phyloP scores from a whole-genome alignment of 2,797 vertebrate genomes.

The Pipistrellus pygmaeus region DNA sequence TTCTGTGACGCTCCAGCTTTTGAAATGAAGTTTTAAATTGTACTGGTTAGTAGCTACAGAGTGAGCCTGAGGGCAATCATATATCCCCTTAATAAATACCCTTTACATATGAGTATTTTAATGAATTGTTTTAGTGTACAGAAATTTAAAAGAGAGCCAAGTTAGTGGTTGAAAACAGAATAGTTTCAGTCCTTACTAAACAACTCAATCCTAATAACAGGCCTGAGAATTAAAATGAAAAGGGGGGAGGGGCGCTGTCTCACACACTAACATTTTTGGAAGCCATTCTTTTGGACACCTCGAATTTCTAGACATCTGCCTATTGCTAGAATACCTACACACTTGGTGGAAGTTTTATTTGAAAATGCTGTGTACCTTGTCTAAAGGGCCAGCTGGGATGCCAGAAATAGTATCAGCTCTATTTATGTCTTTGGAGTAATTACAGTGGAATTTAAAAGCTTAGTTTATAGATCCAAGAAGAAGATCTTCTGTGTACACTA shows the following conservation, averaged over 20 bases:
- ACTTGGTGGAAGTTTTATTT: conserved; percentile 79
- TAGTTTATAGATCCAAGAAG: conserved; percentile 89
- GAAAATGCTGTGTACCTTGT: conserved; percentile 86
- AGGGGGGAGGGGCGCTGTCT: background rate
- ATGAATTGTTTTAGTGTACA: conserved; percentile 66
- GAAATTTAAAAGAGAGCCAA: conserved; percentile 68
- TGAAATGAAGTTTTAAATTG: conserved; percentile 66
- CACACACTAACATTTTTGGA: conserved; percentile 49
- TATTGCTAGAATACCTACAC: conserved; percentile 76
- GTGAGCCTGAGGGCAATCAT: conserved; percentile 26
- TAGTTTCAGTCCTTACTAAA: conserved; percentile 64
- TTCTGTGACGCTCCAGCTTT: conserved; percentile 51
- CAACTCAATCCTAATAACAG: conserved; percentile 72
- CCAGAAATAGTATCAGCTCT: conserved; percentile 87
- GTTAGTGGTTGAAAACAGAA: conserved; percentile 70
- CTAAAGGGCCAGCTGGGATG: conserved; percentile 86
- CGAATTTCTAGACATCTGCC: conserved; percentile 71
- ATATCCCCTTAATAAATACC: conserved; percentile 61
- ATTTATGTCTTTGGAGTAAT: conserved; percentile 90
- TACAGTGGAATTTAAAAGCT: conserved; percentile 90
- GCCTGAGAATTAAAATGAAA: conserved; percentile 64
- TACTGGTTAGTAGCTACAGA: conserved; percentile 37
- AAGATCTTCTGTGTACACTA: conserved; percentile 90
- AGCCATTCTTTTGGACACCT: conserved; percentile 71
- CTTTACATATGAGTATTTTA: conserved; percentile 69